Evolutionary conservation across 1,140 invertebrate species (phyloP).

Genomic region (Antheraea mylitta): DNA sequence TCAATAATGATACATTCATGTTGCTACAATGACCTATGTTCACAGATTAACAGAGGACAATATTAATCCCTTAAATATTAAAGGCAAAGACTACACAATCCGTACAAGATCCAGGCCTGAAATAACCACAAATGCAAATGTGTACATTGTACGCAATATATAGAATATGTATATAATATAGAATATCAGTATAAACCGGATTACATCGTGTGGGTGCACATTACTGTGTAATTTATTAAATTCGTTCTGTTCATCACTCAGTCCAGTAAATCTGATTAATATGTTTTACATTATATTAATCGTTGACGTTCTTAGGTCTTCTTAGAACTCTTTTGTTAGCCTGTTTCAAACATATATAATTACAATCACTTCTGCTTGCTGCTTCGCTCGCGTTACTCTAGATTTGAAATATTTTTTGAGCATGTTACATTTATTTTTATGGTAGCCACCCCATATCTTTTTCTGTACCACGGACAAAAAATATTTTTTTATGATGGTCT

Average conservation of each 20-base stretch:
- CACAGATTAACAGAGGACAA: background rate
- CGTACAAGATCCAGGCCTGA: background rate
- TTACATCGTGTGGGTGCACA: background rate
- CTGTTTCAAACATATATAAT: no score
- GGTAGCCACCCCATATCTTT: no score
- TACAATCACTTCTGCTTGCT: no score
- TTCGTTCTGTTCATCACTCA: background rate
- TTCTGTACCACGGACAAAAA: no score
- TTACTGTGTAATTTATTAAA: constrained; percentile 7
- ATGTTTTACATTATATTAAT: background rate
- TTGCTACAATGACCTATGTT: background rate
- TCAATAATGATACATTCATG: background rate
- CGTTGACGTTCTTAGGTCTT: no score
- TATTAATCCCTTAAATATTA: constrained; percentile 1
- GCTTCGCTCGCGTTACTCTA: no score
- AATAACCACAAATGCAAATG: background rate
- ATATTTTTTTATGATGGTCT: no score
- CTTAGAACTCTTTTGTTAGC: no score
- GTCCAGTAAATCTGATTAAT: background rate
- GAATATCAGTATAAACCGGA: background rate
- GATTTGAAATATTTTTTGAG: no score
- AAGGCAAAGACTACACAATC: background rate
- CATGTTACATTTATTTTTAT: no score
- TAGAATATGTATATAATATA: constrained; percentile 3
- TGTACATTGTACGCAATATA: background rate